A percentile compares a stretch with the other conserved stretches of the same genome.
Conservation (phyloP, 1,140 invertebrate species). For the Macrocentrus cingulum region DNA sequence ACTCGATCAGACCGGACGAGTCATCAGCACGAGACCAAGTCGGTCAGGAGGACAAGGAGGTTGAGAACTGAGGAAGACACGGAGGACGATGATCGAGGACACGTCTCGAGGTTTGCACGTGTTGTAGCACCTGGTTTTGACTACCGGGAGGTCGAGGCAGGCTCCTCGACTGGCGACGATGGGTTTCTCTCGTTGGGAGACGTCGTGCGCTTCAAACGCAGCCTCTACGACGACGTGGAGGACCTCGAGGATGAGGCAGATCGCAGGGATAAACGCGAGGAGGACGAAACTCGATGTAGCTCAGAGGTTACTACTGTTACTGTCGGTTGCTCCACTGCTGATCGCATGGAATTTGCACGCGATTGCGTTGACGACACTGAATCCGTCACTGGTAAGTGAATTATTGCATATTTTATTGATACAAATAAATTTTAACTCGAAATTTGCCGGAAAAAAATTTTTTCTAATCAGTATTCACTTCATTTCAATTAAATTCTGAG, state of each 20-base stretch:
- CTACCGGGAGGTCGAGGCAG: too few species aligned
- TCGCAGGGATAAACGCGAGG: slow-evolving; percentile 42
- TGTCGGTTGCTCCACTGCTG: slow-evolving; percentile 69
- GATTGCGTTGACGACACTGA: slow-evolving; percentile 65
- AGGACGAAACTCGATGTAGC: slow-evolving; percentile 47
- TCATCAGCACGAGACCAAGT: slow-evolving; percentile 16
- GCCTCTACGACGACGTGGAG: slow-evolving; percentile 39
- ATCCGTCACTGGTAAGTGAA: slow-evolving; percentile 55
- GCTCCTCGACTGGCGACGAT: too few species aligned
- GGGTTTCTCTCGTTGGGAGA: slow-evolving; percentile 41
- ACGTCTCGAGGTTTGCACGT: too few species aligned
- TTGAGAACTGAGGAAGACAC: slow-evolving; percentile 1
- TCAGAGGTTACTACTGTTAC: slow-evolving; percentile 63
- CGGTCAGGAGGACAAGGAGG: slow-evolving; percentile 10
- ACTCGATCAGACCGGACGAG: slow-evolving; percentile 37
- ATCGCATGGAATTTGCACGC: slow-evolving; percentile 72
- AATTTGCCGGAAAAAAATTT: too few species aligned
- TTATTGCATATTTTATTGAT: too few species aligned
- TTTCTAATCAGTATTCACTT: too few species aligned
- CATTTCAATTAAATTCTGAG: too few species aligned
- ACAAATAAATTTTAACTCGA: too few species aligned
- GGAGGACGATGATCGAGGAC: slow-evolving; percentile 17
- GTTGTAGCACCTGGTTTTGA: too few species aligned
- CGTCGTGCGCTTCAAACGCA: slow-evolving; percentile 39
- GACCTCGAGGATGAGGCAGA: slow-evolving; percentile 48